phyloP scores from a whole-genome alignment of 1,140 invertebrate species.

The Drosophila bocki region DNA sequence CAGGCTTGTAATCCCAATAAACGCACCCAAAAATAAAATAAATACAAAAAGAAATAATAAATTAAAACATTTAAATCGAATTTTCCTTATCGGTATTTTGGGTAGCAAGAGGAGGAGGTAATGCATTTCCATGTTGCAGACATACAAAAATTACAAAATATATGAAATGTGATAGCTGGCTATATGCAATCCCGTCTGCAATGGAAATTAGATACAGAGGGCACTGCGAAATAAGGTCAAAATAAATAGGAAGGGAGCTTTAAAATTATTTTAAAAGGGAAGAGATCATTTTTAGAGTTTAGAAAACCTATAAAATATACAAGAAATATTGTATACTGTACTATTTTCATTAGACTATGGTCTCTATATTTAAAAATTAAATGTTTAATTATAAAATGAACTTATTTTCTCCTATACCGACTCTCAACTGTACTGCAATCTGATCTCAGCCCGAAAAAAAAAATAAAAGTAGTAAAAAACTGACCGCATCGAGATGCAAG shows the following conservation, averaged over 20 bases:
- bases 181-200: constrained; percentile 30
- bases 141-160: constrained; percentile 33
- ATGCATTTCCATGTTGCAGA: constrained; percentile 31
- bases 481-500: constrained; percentile 56
- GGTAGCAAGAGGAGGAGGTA: constrained; percentile 14
- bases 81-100: constrained; percentile 46
- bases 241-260: neutral
- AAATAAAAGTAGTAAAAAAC: constrained; percentile 19
- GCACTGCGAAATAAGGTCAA: neutral
- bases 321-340: neutral
- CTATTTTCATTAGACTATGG: neutral
- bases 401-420: neutral
- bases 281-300: accelerated
- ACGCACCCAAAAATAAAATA: constrained; percentile 8
- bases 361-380: neutral
- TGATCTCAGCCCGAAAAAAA: constrained; percentile 7
- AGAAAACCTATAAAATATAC: neutral
- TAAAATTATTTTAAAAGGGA: neutral
- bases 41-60: constrained; percentile 13
- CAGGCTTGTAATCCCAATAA: neutral
- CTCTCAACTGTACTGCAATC: constrained; percentile 29
- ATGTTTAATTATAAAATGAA: neutral
- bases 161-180: constrained; percentile 35
- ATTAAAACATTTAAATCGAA: constrained; percentile 56
- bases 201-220: constrained; percentile 21